phyloP scores from a whole-genome alignment of 1,140 invertebrate genomes.

The Centruroides sculpturatus region DNA sequence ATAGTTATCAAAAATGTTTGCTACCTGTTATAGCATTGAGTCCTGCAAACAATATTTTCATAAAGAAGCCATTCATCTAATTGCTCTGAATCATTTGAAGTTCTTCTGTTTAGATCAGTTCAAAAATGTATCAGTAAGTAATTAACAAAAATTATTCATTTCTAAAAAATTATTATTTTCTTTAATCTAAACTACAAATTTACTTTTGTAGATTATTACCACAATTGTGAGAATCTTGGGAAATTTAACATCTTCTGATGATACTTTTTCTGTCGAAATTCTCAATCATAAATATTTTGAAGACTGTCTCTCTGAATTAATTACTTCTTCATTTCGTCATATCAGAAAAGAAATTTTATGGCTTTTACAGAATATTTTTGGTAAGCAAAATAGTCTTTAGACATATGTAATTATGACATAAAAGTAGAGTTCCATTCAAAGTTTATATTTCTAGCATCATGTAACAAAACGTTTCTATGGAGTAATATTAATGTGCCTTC shows the following conservation, averaged over 20 bases:
- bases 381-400: background rate
- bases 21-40: no score
- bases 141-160: no score
- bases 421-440: background rate
- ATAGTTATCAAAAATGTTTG: no score
- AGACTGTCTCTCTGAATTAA: background rate
- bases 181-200: background rate
- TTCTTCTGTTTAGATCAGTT: no score
- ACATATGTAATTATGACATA: background rate
- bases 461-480: background rate
- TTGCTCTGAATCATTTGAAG: no score
- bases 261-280: background rate
- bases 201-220: background rate
- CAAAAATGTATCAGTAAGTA: no score
- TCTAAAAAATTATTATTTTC: no score
- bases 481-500: background rate
- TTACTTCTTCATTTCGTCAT: background rate
- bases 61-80: no score
- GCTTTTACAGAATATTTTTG: conserved; percentile 4
- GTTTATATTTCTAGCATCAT: background rate
- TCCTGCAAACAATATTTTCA: no score
- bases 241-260: background rate
- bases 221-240: conserved; percentile 2
- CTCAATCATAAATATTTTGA: background rate
- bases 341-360: conserved; percentile 4